phyloP scores from a whole-genome alignment of 2,888 invertebrate species.

The Polymixis lichenea region DNA sequence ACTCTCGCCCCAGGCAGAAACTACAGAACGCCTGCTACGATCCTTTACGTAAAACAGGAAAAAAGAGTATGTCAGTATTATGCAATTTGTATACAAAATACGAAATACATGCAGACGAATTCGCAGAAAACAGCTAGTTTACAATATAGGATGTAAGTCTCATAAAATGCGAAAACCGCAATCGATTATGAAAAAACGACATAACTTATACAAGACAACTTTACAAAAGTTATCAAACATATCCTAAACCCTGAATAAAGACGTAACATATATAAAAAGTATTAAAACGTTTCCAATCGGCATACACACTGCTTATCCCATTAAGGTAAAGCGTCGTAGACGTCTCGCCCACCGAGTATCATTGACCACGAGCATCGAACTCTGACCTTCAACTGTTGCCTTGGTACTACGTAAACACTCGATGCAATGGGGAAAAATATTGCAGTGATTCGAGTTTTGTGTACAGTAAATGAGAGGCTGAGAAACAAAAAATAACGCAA shows the following conservation, averaged over 20 bases:
- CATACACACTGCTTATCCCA: slow-evolving; percentile 53
- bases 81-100: too few species aligned
- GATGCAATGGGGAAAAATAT: slow-evolving; percentile 54
- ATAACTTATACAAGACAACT: background rate
- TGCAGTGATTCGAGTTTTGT: background rate
- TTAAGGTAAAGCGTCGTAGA: slow-evolving; percentile 40
- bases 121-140: too few species aligned
- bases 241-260: background rate
- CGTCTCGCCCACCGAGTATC: slow-evolving; percentile 64
- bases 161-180: background rate
- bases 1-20: too few species aligned
- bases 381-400: slow-evolving; percentile 70
- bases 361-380: slow-evolving; percentile 68
- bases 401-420: slow-evolving; percentile 52
- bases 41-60: too few species aligned
- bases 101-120: too few species aligned
- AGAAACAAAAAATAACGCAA: background rate
- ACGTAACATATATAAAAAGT: slow-evolving; percentile 4
- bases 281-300: slow-evolving; percentile 46
- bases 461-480: background rate
- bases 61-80: too few species aligned
- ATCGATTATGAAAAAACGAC: background rate
- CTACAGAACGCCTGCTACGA: too few species aligned
- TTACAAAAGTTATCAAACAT: background rate
- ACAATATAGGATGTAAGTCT: too few species aligned